Base-by-base conservation (phyloP, 2,888 invertebrate species). In the Bursaphelenchus okinawaensis region DNA sequence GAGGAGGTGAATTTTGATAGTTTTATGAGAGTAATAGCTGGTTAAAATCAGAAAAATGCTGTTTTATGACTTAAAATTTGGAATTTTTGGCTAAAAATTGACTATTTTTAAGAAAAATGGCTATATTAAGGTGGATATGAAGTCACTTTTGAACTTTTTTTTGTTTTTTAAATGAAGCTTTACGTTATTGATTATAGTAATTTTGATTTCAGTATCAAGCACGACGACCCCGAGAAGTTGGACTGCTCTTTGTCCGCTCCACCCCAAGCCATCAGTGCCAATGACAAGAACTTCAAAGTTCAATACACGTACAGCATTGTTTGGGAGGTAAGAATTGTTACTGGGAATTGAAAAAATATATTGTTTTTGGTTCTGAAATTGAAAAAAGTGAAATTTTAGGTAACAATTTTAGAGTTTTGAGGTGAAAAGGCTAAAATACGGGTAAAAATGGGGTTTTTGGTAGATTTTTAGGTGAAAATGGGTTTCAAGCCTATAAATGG, bases 301-400 rank as follows among this genome's bases (percentile, higher is more conserved):
- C 87, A 87, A 0, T 98, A 95, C 85, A 89, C 93, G 0, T 98
- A 95, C 85, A 88, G 90, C 7, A 89, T 96, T 0, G 88, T 85
- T 24, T 96, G 92, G 84, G 86, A 88, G 75, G 88, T 88, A 81
- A 83, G 85, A 51, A n/a, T n/a, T n/a, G n/a, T n/a, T n/a, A n/a
- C n/a, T n/a, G n/a, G n/a, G n/a, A n/a, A n/a, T n/a, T n/a, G n/a
- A n/a, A n/a, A n/a, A n/a, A n/a, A n/a, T n/a, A n/a, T n/a, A n/a
- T n/a, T n/a, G n/a, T n/a, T n/a, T n/a, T n/a, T n/a, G n/a, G n/a
- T n/a, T n/a, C n/a, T n/a, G n/a, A n/a, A n/a, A n/a, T n/a, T n/a
- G n/a, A n/a, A n/a, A n/a, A n/a, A n/a, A n/a, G n/a, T n/a, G n/a
- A n/a, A n/a, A n/a, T n/a, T n/a, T n/a, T n/a, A n/a, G n/a, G n/a